Base-by-base conservation (phyloP, 2,797 vertebrate genomes). In the Fratercula arctica region DNA sequence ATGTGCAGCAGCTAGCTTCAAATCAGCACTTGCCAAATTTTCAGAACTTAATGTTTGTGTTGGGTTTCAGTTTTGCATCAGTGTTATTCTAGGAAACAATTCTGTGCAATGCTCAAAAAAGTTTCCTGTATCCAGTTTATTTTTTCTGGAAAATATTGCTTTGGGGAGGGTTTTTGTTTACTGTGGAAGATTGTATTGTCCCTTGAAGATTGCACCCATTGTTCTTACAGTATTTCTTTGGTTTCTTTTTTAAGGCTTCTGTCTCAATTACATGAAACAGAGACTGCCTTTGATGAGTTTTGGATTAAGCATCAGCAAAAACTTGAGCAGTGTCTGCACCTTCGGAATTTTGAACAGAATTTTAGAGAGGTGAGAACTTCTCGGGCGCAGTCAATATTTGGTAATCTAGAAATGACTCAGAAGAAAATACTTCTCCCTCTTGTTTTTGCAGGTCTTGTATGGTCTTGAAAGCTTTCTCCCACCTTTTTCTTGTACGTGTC, bases 291-390 rank as follows among this genome's bases (percentile, higher is more conserved):
- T 85, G 99, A 99, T 85, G 99, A 99, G 96, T 99, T 99, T 97
- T 99, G 99, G 99, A 97, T 98, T 56, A 98, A 99, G 80, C 99
- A 99, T 95, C 98, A 99, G 85, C 98, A 98, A 97, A 99, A 99
- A 90, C 98, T 99, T 83, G 98, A 99, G 73, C 99, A 99, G 96
- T 99, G 99, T 95, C 98, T 99, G 85, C 98, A 97, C 77, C 98
- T 99, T 56, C 98, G 99, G 59, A 98, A 99, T 97, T 99, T 99
- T 94, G 99, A 99, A 97, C 98, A 99, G 89, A 98, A 98, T 97
- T 99, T 99, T 98, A 98, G 98, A 94, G 99, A 99, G 99, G 99
- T 99, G 95, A 98, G 94, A 91, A 77, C 72, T 94, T 89, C 64
- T 81, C 78, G 72, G 68, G 94, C 75, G 26, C 25, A 39, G 72